phyloP scores from a whole-genome alignment of 2,797 vertebrate species.

The Sciurus vulgaris region DNA sequence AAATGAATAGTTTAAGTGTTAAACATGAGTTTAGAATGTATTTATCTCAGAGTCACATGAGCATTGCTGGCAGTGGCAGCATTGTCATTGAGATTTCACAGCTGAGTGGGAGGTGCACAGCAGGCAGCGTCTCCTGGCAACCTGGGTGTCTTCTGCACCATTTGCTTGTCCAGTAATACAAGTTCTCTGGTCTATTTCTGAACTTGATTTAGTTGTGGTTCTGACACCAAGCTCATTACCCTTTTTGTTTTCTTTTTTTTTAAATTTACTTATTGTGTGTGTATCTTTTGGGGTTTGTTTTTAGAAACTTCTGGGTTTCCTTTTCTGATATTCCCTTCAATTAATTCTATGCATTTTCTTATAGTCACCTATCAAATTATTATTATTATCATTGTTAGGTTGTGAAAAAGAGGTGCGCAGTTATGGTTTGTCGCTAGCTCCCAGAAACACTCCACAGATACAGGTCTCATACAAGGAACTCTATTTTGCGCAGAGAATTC shows the following conservation, averaged over 20 bases:
- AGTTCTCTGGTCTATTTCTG: background rate
- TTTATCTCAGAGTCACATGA: background rate
- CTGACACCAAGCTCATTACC: background rate
- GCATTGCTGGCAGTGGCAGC: background rate
- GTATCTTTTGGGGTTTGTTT: background rate
- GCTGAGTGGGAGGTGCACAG: background rate
- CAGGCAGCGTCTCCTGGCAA: rapidly evolving
- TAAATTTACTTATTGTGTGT: background rate
- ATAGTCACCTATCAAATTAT: background rate
- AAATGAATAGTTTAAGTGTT: background rate
- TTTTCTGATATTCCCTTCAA: background rate
- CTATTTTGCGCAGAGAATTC: no score
- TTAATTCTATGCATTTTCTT: background rate
- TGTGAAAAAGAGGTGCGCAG: no score
- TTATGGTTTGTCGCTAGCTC: no score
- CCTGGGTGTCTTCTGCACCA: background rate
- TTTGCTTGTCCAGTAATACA: background rate
- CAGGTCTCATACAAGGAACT: no score
- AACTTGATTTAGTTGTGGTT: background rate
- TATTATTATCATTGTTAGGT: background rate
- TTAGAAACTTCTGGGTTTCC: background rate
- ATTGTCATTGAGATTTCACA: no score
- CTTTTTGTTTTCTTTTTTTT: background rate
- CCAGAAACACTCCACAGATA: no score
- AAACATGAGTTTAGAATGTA: background rate